A percentile compares a stretch with the other conserved stretches of the same genome.
Evolutionary conservation across 2,888 invertebrate species (phyloP).

Genomic region (Drosophila subsilvestris): DNA sequence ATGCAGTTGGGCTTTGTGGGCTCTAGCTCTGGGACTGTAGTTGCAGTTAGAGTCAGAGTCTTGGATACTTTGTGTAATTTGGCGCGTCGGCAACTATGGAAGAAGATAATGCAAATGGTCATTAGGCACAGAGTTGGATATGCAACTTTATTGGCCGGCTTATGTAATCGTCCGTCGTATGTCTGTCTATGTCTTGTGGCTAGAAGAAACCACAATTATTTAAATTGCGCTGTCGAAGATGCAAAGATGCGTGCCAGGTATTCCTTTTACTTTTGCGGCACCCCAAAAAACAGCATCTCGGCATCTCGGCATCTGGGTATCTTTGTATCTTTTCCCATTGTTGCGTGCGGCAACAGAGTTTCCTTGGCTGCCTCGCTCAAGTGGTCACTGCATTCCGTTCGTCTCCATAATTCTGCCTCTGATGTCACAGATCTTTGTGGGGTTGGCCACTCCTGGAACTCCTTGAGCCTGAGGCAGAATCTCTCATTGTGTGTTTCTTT

Average conservation of each 20-base stretch:
- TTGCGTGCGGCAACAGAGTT: constrained; percentile 29
- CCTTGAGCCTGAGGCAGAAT: neutral
- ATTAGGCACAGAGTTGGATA: constrained; percentile 59
- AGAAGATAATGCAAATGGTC: constrained; percentile 77
- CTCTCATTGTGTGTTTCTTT: neutral
- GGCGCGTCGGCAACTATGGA: constrained; percentile 36
- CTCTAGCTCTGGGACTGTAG: neutral
- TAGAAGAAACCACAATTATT: constrained; percentile 78
- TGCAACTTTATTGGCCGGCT: constrained; percentile 51
- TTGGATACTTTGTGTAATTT: constrained; percentile 43
- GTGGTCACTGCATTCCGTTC: constrained; percentile 12
- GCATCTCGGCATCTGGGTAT: constrained; percentile 43
- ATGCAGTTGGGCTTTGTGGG: neutral
- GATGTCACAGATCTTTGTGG: constrained; percentile 1
- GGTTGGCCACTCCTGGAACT: neutral
- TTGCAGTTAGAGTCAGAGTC: neutral
- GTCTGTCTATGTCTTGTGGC: constrained; percentile 46
- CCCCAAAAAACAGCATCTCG: neutral
- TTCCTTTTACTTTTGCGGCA: constrained; percentile 64
- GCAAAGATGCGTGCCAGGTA: constrained; percentile 37
- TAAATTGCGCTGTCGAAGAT: constrained; percentile 66
- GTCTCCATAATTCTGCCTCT: neutral
- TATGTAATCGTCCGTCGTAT: constrained; percentile 51
- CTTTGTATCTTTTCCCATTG: constrained; percentile 33
- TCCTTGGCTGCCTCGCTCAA: constrained; percentile 11